These are phyloP conservation scores for Corynorhinus townsendii DNA, from an alignment of 2,113 vertebrate species.

Conservation along the genomic window DNA sequence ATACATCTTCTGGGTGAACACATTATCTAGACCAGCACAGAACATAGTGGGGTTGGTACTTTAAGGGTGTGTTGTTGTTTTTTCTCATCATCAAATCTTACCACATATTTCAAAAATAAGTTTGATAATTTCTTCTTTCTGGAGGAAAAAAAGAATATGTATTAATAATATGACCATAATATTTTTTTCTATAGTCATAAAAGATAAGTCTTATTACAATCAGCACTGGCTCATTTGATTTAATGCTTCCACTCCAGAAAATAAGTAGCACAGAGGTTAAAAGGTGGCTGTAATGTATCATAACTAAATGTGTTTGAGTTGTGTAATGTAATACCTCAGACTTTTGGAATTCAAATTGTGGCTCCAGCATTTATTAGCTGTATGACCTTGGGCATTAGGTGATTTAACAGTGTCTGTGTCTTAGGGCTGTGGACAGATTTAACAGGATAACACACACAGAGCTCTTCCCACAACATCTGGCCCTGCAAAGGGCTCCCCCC, in stretches of 20 bases:
- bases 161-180: neutral
- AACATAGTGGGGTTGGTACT: neutral
- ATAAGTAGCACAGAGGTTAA: neutral
- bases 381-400: neutral
- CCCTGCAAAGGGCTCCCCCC: neutral
- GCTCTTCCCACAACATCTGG: neutral
- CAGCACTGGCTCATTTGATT: neutral
- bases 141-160: constrained; percentile 49
- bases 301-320: neutral
- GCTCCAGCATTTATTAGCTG: neutral
- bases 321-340: neutral
- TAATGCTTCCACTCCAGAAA: constrained; percentile 8
- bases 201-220: neutral
- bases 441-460: neutral
- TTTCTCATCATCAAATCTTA: constrained; percentile 74
- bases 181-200: neutral
- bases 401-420: neutral
- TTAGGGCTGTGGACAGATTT: neutral
- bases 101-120: constrained; percentile 90
- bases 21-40: neutral
- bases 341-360: neutral
- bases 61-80: neutral
- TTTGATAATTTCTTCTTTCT: constrained; percentile 90
- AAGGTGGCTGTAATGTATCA: neutral
- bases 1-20: neutral